Evolutionary conservation across 2,888 invertebrate genomes (phyloP), one percentile per base, ranked within the genome.

Genomic region (Vanessa cardui): DNA sequence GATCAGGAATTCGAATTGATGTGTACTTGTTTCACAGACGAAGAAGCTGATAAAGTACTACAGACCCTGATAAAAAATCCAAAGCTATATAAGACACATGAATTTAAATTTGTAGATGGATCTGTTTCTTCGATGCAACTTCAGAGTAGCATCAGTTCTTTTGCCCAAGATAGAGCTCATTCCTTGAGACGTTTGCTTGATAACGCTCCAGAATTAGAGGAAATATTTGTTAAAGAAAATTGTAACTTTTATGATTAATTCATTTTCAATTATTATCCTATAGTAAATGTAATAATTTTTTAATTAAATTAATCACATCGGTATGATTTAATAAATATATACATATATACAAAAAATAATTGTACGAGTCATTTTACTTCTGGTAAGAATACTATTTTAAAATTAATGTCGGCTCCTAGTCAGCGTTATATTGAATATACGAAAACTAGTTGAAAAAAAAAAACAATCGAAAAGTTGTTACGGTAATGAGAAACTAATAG

Each of bases 1-100:
- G 87, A 90, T 47, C 77, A 80, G 56, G 79, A 86, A 66, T 86
- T 81, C 66, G 86, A 89, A 26, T 73, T 69, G 15, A 66, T 89
- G 33, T 92, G 89, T 73, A 83, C 77, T 21, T 90, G 89, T 69
- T 86, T 86, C 62, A 84, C 85, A 2, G 84, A 84, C n/a, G 81
- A 80, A 18, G 85, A 85, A 69, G 52, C 84, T 5, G 74, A 79
- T 26, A 79, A 77, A 64, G 49, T 87, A 2, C 75, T 79, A 21
- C 68, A 73, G 45, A 71, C 76, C 15, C 21, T 83, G 15, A 26
- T 66, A 3, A 72, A 66, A 31, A 73, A 74, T 20, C 65, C 72
- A 5, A 70, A 72, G 56, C 49, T 72, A 12, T 78, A 73, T 20
- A 67, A 71, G 9, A 64, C 74, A 20, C 71, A 52, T 8, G 21